Evolutionary conservation across 2,888 invertebrate species (phyloP).

Genomic region (Phengaris alcon): DNA sequence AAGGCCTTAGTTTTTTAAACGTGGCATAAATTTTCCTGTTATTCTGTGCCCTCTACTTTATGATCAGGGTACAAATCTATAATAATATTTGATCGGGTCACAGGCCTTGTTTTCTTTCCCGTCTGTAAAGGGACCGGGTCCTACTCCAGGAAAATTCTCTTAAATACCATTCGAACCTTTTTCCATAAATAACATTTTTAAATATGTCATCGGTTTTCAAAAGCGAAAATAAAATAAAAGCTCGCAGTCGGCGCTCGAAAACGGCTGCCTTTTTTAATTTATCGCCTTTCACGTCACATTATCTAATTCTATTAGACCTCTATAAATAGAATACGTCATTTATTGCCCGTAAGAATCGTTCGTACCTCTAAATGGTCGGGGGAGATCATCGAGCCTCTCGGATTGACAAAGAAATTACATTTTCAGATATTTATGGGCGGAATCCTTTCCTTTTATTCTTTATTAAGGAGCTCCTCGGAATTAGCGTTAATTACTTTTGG

Average conservation of each 20-base stretch:
- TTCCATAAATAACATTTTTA: constrained; percentile 7
- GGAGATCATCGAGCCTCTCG: not conserved
- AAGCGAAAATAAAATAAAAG: not conserved
- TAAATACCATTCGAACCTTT: constrained; percentile 12
- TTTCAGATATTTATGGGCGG: constrained; percentile 3
- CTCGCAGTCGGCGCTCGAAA: not conserved
- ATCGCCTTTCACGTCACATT: not conserved
- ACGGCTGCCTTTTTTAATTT: not conserved
- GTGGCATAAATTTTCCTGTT: no score
- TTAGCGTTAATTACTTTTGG: constrained; percentile 26
- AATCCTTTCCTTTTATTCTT: constrained; percentile 16
- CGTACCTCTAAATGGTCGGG: not conserved
- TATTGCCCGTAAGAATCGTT: not conserved
- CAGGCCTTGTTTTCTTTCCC: not conserved
- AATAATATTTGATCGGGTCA: not conserved
- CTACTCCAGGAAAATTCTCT: not conserved
- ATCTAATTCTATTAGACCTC: constrained; percentile 11
- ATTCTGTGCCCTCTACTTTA: no score
- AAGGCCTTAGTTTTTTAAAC: no score
- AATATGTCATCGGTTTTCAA: constrained; percentile 28
- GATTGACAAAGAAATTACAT: constrained; percentile 6
- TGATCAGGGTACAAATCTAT: not conserved
- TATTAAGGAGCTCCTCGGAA: constrained; percentile 3
- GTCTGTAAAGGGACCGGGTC: not conserved
- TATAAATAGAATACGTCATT: constrained; percentile 16